Base-by-base conservation (phyloP, 2,888 invertebrate genomes). In the Caenorhabditis becei region DNA sequence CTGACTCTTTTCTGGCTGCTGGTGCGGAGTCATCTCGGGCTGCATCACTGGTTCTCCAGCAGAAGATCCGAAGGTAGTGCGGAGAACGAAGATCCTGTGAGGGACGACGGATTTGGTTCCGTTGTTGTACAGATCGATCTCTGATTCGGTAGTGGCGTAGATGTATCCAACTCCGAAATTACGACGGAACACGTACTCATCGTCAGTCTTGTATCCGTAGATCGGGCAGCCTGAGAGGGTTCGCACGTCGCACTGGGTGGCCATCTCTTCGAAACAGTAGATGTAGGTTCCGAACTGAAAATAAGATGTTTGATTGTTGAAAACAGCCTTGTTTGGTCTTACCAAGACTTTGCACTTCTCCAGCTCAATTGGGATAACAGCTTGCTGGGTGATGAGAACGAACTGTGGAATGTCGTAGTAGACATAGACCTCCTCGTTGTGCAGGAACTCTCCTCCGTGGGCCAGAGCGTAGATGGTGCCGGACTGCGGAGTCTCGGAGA, bases 301-400 rank as follows among this genome's bases (percentile, higher is more conserved):
- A 53, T 1, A n/a, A 16, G 16, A 56, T 0, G 14, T n/a, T n/a
- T n/a, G n/a, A n/a, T n/a, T n/a, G n/a, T n/a, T 11, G 10, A 41
- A 41, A n/a, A n/a, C n/a, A n/a, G n/a, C n/a, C 11, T 41, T 14
- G 11, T 32, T 10, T 11, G 14, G 20, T 49, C 77, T 74, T n/a
- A 85, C 85, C 80, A 85, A 75, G 59, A 83, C 83, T 80, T 85
- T 85, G 79, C 85, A 85, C 54, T 85, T 70, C 37, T 63, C 80
- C 35, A 85, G 66, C 47, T 85, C 82, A 18, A 85, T 67, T n/a
- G 82, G 80, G 35, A 80, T 70, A 18, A 83, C 72, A 37, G 66
- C 58, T 37, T 83, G 67, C 11, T 61, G 66, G 14, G 82, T 80
- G 63, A 85, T 80, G 28, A 85, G 59, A 20, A 80, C 83, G 63